These are phyloP conservation scores for Caerostris extrusa DNA, from an alignment of 1,140 invertebrate genomes.

Conservation along the genomic window DNA sequence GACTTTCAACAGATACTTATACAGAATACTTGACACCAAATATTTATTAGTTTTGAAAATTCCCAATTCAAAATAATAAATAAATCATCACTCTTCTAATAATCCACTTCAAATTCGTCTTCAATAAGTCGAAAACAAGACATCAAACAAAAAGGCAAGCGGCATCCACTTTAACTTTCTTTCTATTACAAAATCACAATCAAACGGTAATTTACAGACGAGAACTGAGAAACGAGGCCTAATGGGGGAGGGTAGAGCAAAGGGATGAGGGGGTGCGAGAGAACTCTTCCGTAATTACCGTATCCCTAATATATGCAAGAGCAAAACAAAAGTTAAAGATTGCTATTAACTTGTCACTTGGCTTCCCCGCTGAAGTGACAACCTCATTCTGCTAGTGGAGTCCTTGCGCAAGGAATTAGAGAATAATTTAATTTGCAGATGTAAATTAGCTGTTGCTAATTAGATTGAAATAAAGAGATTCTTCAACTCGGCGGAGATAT, in stretches of 20 bases:
- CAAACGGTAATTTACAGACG: conserved; percentile 51
- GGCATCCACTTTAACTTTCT: not conserved
- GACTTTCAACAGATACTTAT: too few species aligned
- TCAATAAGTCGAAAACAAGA: not conserved
- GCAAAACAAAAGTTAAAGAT: conserved; percentile 61
- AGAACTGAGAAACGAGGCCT: conserved; percentile 28
- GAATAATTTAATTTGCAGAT: conserved; percentile 73
- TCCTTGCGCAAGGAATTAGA: conserved; percentile 18
- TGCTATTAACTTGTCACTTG: conserved; percentile 71
- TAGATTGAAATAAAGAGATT: conserved; percentile 65
- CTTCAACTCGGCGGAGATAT: not conserved
- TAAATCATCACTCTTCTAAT: not conserved
- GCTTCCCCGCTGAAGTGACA: conserved; percentile 53
- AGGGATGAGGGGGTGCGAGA: not conserved
- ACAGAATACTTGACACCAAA: too few species aligned
- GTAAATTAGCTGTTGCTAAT: conserved; percentile 70
- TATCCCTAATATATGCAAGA: conserved; percentile 55
- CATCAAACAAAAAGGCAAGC: not conserved
- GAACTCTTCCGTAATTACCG: conserved; percentile 48
- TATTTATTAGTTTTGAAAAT: too few species aligned
- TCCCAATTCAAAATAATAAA: too few species aligned
- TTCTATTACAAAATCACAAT: conserved; percentile 44
- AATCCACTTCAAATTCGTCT: not conserved
- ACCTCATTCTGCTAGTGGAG: conserved; percentile 38
- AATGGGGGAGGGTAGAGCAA: not conserved